Evolutionary conservation across 1,140 invertebrate genomes (phyloP), one percentile per base, ranked within the genome.

Genomic region (Rhyzopertha dominica): DNA sequence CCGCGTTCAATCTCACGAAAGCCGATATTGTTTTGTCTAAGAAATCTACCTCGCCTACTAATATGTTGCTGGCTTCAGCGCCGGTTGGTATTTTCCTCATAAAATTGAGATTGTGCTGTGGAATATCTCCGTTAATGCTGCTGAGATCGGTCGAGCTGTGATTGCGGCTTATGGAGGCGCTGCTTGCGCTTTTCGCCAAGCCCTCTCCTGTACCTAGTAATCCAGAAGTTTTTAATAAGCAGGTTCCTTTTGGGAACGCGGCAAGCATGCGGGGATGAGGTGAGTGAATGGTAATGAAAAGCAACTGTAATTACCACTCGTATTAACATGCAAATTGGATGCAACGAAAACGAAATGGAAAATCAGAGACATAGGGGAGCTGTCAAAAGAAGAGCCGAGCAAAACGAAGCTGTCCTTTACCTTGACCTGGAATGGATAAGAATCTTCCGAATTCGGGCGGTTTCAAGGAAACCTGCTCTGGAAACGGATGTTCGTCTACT

Each of bases 21-120:
- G 88, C 94, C 43, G 90, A 90, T 30, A 98, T 67, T 0, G 90
- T 83, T 62, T 90, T 87, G 38, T 92, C 83, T 16, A 99, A 75
- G 67, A 97, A 97, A 66, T 98, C 93, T 3, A 98, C 88, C 74
- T 98, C 95, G 7, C 96, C 96, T 1, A 99, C 92, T 7, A 99
- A 73, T 58, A 99, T 95, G 67, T 98, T 98, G 34, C 91, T 91
- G 2, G 95, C 93, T 71, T 99, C 95, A 1, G 94, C 88, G 14
- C 93, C 95, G 0, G 80, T 79, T n/a, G 95, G 95, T 61, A 99
- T 94, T 75, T 98, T 98, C 26, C 88, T 78, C 91, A 97, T 94
- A 58, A 98, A 98, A 57, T 94, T 81, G 36, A 84, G 84, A 69
- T 98, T 97, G 78, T 91, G 75, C 51, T 85, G 82, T 60, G 76